Base-by-base conservation (phyloP, 1,140 invertebrate genomes). In the Mya arenaria region DNA sequence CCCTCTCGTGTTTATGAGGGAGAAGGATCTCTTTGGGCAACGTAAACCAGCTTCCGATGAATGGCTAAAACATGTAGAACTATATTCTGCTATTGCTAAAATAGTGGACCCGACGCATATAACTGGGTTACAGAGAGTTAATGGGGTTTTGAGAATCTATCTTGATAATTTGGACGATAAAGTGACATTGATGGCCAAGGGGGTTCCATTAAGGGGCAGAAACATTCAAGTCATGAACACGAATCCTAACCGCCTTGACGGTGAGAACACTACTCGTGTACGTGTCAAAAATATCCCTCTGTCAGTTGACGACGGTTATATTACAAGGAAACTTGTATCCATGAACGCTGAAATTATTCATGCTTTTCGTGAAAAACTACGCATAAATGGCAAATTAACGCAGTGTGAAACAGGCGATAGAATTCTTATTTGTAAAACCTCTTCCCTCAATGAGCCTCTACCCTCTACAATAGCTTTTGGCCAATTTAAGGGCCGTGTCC, bases 171-270 rank as follows among this genome's bases (percentile, higher is more conserved):
- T 48, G 13, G 41, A 1, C 1, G 74, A 77, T 25, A 63, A 65
- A 28, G 74, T 56, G 8, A 77, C 55, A 4, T 39, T 77, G 5
- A 41, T 77, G 10, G 41, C 55, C 6, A 39, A 32, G 19, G 74
- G 74, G 17, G 58, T 77, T 4, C n/a, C 55, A 15, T 19, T 77
- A 48, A 65, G 74, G 44, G 74, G 37, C 30, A 77, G 66, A 60
- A 25, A 28, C 15, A 13, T 77, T 4, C 37, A 32, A 10, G 23
- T 77, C 15, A 32, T 65, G 23, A 32, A 63, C 17, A 28, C 60
- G 34, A 77, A 77, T 30, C 74, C 74, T 1, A 15, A 19, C 1
- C 74, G 60, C 25, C 32, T 48, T 23, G 62, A 77, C n/a, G 13
- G 30, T 34, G 60, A 77, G n/a, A 23, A 37, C 4, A 65, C 73